Evolutionary conservation across 1,140 invertebrate genomes (phyloP).

Genomic region (Centruroides sculpturatus): DNA sequence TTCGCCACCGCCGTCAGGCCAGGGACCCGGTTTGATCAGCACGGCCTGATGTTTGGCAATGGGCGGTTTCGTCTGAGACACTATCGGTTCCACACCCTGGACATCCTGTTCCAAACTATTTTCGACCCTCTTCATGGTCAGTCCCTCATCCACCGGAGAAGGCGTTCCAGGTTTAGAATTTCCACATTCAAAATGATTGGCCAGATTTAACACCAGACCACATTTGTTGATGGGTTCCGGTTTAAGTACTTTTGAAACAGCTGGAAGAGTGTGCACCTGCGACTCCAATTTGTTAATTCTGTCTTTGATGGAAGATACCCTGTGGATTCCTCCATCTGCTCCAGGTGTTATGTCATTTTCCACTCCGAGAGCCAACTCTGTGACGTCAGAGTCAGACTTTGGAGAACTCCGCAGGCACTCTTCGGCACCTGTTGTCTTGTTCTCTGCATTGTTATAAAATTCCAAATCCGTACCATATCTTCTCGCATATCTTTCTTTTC

Average conservation of each 20-base stretch:
- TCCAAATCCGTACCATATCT: too few species aligned
- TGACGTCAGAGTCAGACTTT: too few species aligned
- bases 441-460: too few species aligned
- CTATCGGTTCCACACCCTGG: constrained; percentile 8
- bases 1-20: constrained; percentile 33
- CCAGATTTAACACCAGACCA: constrained; percentile 47
- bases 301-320: constrained; percentile 35
- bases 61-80: constrained; percentile 18
- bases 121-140: constrained; percentile 20
- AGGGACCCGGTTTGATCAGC: constrained; percentile 40
- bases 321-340: neutral
- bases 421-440: too few species aligned
- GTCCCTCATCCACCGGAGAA: constrained; percentile 20
- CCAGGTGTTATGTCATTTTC: neutral
- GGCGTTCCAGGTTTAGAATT: constrained; percentile 25
- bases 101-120: constrained; percentile 15
- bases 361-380: too few species aligned
- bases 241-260: constrained; percentile 9
- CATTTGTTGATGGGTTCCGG: constrained; percentile 30
- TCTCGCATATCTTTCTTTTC: too few species aligned
- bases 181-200: constrained; percentile 40
- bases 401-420: too few species aligned
- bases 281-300: constrained; percentile 49
- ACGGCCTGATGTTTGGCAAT: constrained; percentile 25
- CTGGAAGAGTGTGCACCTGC: constrained; percentile 21